Evolutionary conservation across 2,888 invertebrate species (phyloP), one percentile per base, ranked within the genome.

Genomic region (Catonia carolina): DNA sequence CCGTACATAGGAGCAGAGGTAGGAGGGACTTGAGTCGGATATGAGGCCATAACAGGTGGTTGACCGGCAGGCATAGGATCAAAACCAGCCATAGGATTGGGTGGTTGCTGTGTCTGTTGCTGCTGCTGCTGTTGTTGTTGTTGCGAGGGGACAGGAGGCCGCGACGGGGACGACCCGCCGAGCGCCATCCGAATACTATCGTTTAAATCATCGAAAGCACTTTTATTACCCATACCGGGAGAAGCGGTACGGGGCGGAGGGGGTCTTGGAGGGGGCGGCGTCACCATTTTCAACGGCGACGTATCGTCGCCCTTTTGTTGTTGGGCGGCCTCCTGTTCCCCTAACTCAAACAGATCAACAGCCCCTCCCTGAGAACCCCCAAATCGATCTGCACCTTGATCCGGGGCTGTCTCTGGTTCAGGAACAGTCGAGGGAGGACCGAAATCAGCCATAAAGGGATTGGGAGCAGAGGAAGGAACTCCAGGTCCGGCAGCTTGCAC

Each of bases 121-220:
- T 53, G 61, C 10, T 39, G 22, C 42, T 48, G 17, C 17, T 37
- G 51, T 14, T 41, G 45, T 17, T 52, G 53, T 1, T 49, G 53
- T 14, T 51, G 62, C 20, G 63, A 58, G 8, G 61, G 63, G 2
- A 61, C 59, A 18, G 60, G 56, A n/a, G 50, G 14, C 1, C 51
- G 60, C 33, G 63, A 61, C 2, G 62, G 65, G 3, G 64, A 61
- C 14, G 60, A 59, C 58, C 81, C 81, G 50, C 83, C 83, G 67
- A 84, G 77, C 50, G 82, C 81, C 77, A 81, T 80, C 58, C 82
- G 76, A 74, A 84, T 83, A 56, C 78, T 81, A 68, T 83, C 82
- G 68, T 83, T 83, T 63, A 84, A 77, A 67, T 83, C 83, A 68
- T 83, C 83, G 70, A 83, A 79, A 33, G 83, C 83, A 64, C 81